Evolutionary conservation across 2,888 invertebrate genomes (phyloP), one percentile per base, ranked within the genome.

Genomic region (Emmelina monodactyla): DNA sequence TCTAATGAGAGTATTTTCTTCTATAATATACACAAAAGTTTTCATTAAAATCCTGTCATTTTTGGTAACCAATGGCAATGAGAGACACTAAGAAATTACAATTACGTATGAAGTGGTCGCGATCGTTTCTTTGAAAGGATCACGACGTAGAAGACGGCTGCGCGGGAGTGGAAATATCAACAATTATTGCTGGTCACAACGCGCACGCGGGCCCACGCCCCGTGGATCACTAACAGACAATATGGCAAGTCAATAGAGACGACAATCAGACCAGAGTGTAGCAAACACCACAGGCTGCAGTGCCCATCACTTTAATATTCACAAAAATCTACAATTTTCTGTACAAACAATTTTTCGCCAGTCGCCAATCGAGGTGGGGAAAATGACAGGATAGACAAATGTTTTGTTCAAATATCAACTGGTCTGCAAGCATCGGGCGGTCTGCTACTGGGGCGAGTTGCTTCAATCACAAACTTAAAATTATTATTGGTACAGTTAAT

Each of bases 51-150:
- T 79, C 78, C 78, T 79, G 78, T 79, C 76, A 75, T 75, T 75
- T 75, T 76, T 78, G 78, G 78, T 79, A 79, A 79, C 78, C 75
- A 73, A 78, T 79, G 76, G 75, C 76, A 71, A 72, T 68, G 68
- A 66, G 66, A 70, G 71, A 68, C 63, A 56, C 62, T 64, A 66
- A 67, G 60, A 56, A 62, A 63, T 63, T 63, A 71, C 64, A 68
- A 59, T 76, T 78, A 76, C 76, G 76, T 76, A 76, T 75, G 68
- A 56, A 55, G 55, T 44, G 43, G 61, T 50, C 49, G 58, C 51
- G 50, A 44, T 41, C 47, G 43, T 55, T 64, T 73, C 73, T 75
- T 72, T 58, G 73, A 75, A 66, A 59, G 49, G 45, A 38, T 46
- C 56, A 48, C 59, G 51, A 53, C 62, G 44, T n/a, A 40, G 53